Evolutionary conservation across 2,113 vertebrate species (phyloP).

Genomic region (Junco hyemalis): DNA sequence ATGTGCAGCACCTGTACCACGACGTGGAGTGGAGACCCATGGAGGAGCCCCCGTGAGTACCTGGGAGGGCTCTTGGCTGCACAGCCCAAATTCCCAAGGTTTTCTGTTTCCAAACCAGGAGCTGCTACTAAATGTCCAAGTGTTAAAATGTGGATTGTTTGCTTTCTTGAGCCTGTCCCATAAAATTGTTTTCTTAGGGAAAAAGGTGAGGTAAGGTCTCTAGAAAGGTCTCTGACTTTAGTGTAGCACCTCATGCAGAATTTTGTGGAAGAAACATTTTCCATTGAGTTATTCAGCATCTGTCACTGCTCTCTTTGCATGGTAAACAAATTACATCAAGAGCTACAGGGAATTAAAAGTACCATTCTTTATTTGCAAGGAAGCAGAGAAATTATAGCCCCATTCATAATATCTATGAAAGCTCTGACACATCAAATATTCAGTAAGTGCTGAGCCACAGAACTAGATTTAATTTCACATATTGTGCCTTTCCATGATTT

Average conservation of each 20-base stretch:
- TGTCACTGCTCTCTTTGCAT: background rate
- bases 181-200: background rate
- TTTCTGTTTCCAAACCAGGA: background rate
- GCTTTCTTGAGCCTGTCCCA: background rate
- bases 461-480: background rate
- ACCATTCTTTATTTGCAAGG: background rate
- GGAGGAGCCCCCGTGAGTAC: constrained; percentile 88
- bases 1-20: constrained; percentile 86
- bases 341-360: background rate
- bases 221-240: background rate
- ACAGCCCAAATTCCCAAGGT: background rate
- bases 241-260: background rate
- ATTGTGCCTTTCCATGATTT: background rate
- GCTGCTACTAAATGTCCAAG: background rate
- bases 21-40: constrained; percentile 95
- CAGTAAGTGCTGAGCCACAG: background rate
- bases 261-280: background rate
- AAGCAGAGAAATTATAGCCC: background rate
- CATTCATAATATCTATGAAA: background rate
- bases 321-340: background rate
- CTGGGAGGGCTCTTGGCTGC: background rate
- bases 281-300: background rate
- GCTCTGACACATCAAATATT: background rate
- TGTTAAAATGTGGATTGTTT: background rate
- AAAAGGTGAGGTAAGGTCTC: background rate